Base-by-base conservation (phyloP, 2,888 invertebrate genomes). In the Sialis fuliginosa region DNA sequence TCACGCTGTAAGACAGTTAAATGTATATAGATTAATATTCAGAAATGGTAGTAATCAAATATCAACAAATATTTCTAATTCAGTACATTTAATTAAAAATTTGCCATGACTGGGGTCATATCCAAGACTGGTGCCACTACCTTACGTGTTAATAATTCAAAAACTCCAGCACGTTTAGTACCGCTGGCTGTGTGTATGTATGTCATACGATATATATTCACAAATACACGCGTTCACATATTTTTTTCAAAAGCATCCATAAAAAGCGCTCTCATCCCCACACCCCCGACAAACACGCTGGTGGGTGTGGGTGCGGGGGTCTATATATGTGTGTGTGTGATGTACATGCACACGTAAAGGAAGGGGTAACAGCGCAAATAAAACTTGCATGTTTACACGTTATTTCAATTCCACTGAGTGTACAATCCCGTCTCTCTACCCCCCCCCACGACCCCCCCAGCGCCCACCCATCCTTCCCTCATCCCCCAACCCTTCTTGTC, bases 321-420 rank as follows among this genome's bases (percentile, higher is more conserved):
- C 6, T 42, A 30, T 42, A 6, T 42, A 4, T 31, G 6, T 30
- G 42, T 42, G 2, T 42, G 22, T 31, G 6, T 30, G 42, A 2
- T 9, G n/a, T 39, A 6, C 13, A 13, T 39, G 39, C 13, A 39
- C 8, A 39, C 8, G 22, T 10, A 39, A 13, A 39, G 12, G 39
- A 39, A 13, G 22, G 22, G 39, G 10, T 13, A 13, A 39, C 51
- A 52, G 48, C 48, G 49, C 47, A 53, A 53, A 52, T 51, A 51
- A 48, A 50, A 48, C 50, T 44, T 46, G 43, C 50, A 51, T 54
- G 52, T 55, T 55, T 55, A 48, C 55, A 55, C 51, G 54, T 53
- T 54, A 52, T 55, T 54, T 52, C 54, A 54, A 55, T 54, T 55
- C 50, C 51, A 50, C 50, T 52, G 50, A 43, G 52, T 51, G 54